These are phyloP conservation scores for Catharus ustulatus DNA, from an alignment of 2,797 vertebrate genomes.

Conservation along the genomic window DNA sequence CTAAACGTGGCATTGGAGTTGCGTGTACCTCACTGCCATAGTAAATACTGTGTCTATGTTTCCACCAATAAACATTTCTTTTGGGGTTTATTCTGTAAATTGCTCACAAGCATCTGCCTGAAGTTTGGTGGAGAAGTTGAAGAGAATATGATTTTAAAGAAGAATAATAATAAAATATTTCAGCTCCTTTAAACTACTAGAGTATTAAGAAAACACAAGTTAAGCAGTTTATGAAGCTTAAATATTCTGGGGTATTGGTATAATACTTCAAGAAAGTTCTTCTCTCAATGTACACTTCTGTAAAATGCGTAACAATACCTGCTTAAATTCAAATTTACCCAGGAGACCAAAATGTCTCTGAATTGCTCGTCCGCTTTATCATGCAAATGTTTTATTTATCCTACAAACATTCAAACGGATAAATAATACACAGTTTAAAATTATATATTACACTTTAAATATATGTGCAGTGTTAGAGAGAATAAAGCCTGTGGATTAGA, in stretches of 20 bases:
- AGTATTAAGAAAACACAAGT: constrained; percentile 72
- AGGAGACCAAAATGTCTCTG: constrained; percentile 48
- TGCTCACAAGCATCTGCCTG: neutral
- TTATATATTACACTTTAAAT: neutral
- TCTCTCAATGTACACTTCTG: constrained; percentile 41
- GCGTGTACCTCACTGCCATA: neutral
- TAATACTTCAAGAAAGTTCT: constrained; percentile 48
- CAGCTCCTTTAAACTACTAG: constrained; percentile 68
- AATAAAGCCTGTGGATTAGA: neutral
- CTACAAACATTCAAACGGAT: constrained; percentile 54
- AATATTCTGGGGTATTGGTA: constrained; percentile 50
- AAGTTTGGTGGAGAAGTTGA: neutral
- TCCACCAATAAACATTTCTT: constrained; percentile 10
- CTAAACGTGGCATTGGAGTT: constrained; percentile 65
- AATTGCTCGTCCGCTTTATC: constrained; percentile 57
- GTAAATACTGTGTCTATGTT: neutral
- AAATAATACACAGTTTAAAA: constrained; percentile 60
- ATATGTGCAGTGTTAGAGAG: neutral
- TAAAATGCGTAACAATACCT: constrained; percentile 57
- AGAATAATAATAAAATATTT: constrained; percentile 48
- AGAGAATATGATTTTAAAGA: constrained; percentile 42
- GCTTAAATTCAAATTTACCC: constrained; percentile 69
- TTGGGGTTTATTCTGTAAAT: neutral
- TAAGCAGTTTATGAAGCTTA: constrained; percentile 70
- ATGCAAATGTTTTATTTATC: constrained; percentile 74